Percentiles rank a stretch among this genome's conserved stretches.
These are phyloP conservation scores for Steinernema scapterisci DNA, from an alignment of 2,888 invertebrate genomes.

Conservation along the genomic window DNA sequence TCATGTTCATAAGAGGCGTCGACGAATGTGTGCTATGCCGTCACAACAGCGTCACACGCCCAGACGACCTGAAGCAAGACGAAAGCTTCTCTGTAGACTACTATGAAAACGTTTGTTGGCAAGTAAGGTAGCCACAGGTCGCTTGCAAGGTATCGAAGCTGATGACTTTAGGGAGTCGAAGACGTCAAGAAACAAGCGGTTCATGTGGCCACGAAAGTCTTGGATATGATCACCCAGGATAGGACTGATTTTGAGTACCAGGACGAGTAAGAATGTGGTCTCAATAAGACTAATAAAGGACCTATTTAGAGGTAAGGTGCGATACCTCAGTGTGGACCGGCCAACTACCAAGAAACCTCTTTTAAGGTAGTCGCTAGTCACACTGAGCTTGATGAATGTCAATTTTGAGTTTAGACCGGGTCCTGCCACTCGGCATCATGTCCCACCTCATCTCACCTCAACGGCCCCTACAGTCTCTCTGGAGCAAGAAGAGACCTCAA, in stretches of 20 bases:
- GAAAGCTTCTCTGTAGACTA: neutral
- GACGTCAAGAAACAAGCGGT: neutral
- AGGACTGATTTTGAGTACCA: constrained; percentile 12
- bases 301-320: neutral
- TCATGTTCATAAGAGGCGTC: constrained; percentile 16
- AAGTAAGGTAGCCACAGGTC: neutral
- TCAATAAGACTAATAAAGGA: too few relatives aligned
- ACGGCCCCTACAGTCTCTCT: neutral
- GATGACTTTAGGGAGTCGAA: neutral
- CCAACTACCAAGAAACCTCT: neutral
- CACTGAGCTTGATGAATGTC: neutral
- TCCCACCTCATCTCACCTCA: neutral
- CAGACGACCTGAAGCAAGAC: neutral
- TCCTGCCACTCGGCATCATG: neutral
- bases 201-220: constrained; percentile 2
- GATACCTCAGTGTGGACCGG: neutral
- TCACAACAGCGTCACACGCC: constrained; percentile 1
- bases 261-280: neutral
- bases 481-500: neutral
- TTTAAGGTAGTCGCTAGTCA: constrained; percentile 7
- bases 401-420: constrained; percentile 12
- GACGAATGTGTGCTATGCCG: constrained; percentile 17
- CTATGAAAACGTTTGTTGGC: constrained; percentile 23
- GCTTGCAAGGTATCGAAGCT: neutral
- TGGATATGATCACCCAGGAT: neutral